A percentile compares a stretch with the other conserved stretches of the same genome.
Conservation (phyloP, 2,113 vertebrate species). For the Tichodroma muraria region DNA sequence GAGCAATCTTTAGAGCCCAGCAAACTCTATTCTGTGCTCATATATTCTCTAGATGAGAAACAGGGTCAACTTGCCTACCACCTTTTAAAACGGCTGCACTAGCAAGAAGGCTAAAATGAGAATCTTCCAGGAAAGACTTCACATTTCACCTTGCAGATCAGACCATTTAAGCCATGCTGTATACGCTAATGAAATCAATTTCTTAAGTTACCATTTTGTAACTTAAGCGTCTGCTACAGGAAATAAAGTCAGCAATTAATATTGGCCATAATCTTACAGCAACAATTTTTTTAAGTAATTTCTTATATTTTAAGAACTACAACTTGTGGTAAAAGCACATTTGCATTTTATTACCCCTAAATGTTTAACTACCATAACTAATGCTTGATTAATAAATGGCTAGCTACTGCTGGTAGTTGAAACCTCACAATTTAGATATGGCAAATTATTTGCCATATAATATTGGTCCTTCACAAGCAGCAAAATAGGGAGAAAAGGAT, state of each 20-base stretch:
- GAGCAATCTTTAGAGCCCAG: neutral
- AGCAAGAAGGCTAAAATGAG: neutral
- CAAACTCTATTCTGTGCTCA: neutral
- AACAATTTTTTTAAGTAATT: constrained; percentile 64
- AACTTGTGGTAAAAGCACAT: constrained; percentile 50
- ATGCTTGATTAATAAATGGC: constrained; percentile 63
- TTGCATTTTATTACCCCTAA: constrained; percentile 72
- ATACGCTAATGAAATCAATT: constrained; percentile 56
- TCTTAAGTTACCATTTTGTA: constrained; percentile 65
- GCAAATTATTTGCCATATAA: neutral
- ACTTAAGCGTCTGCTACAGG: constrained; percentile 69
- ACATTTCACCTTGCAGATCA: neutral
- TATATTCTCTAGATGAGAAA: neutral
- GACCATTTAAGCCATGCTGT: neutral
- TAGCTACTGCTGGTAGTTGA: constrained; percentile 12
- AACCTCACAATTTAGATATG: neutral
- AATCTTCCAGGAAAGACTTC: neutral
- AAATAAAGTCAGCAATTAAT: constrained; percentile 77
- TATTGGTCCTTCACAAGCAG: neutral
- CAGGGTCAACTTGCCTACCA: neutral
- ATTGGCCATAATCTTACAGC: constrained; percentile 65
- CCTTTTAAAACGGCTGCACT: neutral
- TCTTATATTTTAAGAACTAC: constrained; percentile 57
- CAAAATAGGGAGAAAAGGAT: neutral
- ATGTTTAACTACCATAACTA: constrained; percentile 67